A percentile compares a stretch with the other conserved stretches of the same genome.
These are phyloP conservation scores for Formica aserva DNA, from an alignment of 2,888 invertebrate species.

Conservation along the genomic window DNA sequence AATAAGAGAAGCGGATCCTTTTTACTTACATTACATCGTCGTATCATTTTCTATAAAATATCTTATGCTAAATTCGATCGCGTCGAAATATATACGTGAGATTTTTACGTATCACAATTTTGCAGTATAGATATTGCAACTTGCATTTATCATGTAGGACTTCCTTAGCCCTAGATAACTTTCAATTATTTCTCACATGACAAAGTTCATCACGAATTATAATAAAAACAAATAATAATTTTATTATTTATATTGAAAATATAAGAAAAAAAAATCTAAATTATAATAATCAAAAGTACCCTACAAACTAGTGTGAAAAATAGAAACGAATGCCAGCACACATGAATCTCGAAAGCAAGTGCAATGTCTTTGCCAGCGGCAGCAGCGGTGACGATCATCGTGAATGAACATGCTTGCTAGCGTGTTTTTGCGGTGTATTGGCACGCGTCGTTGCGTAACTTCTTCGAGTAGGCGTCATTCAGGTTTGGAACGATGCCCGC, in stretches of 20 bases:
- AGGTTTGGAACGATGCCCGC: conserved; percentile 75
- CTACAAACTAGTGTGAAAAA: background rate
- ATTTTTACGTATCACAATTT: background rate
- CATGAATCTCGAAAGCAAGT: conserved; percentile 12
- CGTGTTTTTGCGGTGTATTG: conserved; percentile 68
- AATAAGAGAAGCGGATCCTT: background rate
- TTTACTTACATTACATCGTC: background rate
- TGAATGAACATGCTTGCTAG: conserved; percentile 65
- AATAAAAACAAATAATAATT: background rate
- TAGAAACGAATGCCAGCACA: conserved; percentile 1
- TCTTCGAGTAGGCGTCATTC: conserved; percentile 74
- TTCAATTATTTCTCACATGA: background rate
- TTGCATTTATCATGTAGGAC: background rate
- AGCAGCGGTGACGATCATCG: conserved; percentile 33
- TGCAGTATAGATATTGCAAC: background rate
- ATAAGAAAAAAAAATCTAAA: background rate
- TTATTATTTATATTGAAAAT: background rate
- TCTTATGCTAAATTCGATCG: background rate
- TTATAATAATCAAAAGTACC: background rate
- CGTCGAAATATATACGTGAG: background rate
- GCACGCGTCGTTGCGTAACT: conserved; percentile 68
- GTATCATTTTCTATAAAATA: background rate
- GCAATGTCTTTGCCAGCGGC: conserved; percentile 48
- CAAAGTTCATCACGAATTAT: background rate
- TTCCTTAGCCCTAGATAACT: background rate